Evolutionary conservation across 2,113 vertebrate species (phyloP).

Genomic region (Dicrurus megarhynchus): DNA sequence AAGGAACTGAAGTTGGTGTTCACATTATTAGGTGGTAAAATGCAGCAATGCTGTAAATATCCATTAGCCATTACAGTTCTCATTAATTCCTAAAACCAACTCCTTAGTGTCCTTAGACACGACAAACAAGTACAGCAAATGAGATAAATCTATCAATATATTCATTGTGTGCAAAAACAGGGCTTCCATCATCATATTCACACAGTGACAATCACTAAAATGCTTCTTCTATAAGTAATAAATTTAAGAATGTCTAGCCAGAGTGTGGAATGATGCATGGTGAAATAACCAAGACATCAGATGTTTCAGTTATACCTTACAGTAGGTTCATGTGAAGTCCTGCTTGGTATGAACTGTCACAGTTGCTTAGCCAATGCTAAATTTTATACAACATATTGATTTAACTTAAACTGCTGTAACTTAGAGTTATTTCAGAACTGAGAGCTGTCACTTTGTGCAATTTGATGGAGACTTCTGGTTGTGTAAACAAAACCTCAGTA

Average conservation of each 20-base stretch:
- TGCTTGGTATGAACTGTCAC: conserved; percentile 78
- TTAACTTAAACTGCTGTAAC: conserved; percentile 43
- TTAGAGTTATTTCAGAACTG: conserved; percentile 41
- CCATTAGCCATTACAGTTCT: conserved; percentile 89
- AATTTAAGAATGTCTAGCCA: conserved; percentile 36
- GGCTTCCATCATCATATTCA: conserved; percentile 61
- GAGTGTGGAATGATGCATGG: conserved; percentile 34
- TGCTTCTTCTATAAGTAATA: conserved; percentile 57
- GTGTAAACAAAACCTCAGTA: not conserved
- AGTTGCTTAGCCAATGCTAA: conserved; percentile 60
- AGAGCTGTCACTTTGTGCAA: not conserved
- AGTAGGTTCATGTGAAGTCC: conserved; percentile 81
- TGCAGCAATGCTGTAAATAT: conserved; percentile 83
- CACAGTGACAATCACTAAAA: conserved; percentile 64
- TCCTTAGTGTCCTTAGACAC: conserved; percentile 88
- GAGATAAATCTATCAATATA: conserved; percentile 92
- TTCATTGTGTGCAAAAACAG: conserved; percentile 81
- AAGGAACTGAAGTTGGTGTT: conserved; percentile 67
- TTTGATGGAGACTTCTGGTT: not conserved
- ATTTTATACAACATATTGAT: conserved; percentile 61
- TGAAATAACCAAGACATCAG: conserved; percentile 67
- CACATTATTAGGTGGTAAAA: conserved; percentile 60
- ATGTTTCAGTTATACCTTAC: conserved; percentile 76
- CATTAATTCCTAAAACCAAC: conserved; percentile 91
- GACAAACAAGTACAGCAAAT: conserved; percentile 93